Evolutionary conservation across 2,888 invertebrate species (phyloP), one percentile per base, ranked within the genome.

Genomic region (Muscina levida): DNA sequence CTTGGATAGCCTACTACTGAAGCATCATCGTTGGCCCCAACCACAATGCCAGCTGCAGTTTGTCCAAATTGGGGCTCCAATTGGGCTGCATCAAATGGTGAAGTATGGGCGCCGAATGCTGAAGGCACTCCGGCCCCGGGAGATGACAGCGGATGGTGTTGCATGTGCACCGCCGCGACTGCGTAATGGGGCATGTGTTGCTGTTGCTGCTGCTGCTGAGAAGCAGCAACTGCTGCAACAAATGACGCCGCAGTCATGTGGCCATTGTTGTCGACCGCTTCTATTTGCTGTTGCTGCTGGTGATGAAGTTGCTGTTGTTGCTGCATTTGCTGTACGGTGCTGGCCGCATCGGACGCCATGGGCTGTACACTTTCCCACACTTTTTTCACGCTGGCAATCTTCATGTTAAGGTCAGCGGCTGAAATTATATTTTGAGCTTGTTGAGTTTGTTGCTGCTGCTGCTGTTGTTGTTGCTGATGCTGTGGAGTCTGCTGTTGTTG

Each of bases 401-500:
- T 98, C 91, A 96, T 93, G 91, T 97, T 97, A 84, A 98, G 93
- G 90, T 98, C 98, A 46, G 97, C 97, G 46, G 97, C 95, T 11
- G 95, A 95, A 85, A 95, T 95, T 10, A 95, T 94, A 85, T 93
- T 95, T 76, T 81, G 82, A 31, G 77, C 79, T 53, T 82, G 83
- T 59, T 86, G 88, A 17, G 86, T 86, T 15, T 86, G 87, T 10
- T 87, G 87, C 71, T 86, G 86, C 0, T 85, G 86, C 59, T 84
- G 85, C 19, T 79, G 85, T 76, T 85, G 86, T 24, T 85, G 86
- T 2, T 86, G 74, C 31, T 75, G 79, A 53, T 79, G 74, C 26
- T 75, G 79, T 53, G 74, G 71, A 2, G 68, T 82, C 17, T 81
- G 82, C 26, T 87, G 86, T 72, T 87, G 85, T 19, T 85, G 86